Evolutionary conservation across 2,113 vertebrate genomes (phyloP), one percentile per base, ranked within the genome.

Genomic region (Carassius carassius): DNA sequence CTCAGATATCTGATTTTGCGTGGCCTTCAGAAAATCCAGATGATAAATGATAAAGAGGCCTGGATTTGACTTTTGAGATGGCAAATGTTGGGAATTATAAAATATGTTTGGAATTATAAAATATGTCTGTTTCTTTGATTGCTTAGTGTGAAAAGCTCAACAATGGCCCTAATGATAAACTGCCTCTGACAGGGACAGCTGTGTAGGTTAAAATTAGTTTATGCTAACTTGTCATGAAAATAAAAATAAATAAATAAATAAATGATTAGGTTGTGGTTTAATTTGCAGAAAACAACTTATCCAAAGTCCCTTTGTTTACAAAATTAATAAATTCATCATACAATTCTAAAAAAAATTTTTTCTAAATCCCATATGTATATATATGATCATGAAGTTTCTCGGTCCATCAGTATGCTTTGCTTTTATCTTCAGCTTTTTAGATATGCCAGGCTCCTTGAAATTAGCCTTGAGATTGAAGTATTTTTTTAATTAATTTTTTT

Each of bases 401-500:
- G 17, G 44, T 32, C 73, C 14, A 51, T 29, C 47, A 75, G 7
- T 23, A 54, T 19, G 23, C 6, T 75, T 74, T 23, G 14, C 5
- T 56, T 76, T 76, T 35, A 69, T 19, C 29, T 32, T 14, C 14
- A 19, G 65, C 29, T 69, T 37, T 69, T 12, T 1, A 41, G 35
- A 41, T 25, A 73, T 29, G 1, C 9, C 4, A 60, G 19, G 56
- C 21, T 60, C 56, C 56, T n/a, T 21, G 56, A 60, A 21, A 60
- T 56, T 21, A 19, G 23, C 67, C 19, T 75, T 17, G 23, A 74
- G 11, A 51, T 32, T 51, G 0, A 25, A 19, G 14, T 9, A 21
- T 56, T 56, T 77, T 56, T 35, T 77, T 77, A n/a, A n/a, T n/a
- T n/a, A n/a, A n/a, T n/a, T n/a, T 17, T 56, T 77, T 29, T 25